Evolutionary conservation across 2,888 invertebrate genomes (phyloP).

Genomic region (Athalia cordata): DNA sequence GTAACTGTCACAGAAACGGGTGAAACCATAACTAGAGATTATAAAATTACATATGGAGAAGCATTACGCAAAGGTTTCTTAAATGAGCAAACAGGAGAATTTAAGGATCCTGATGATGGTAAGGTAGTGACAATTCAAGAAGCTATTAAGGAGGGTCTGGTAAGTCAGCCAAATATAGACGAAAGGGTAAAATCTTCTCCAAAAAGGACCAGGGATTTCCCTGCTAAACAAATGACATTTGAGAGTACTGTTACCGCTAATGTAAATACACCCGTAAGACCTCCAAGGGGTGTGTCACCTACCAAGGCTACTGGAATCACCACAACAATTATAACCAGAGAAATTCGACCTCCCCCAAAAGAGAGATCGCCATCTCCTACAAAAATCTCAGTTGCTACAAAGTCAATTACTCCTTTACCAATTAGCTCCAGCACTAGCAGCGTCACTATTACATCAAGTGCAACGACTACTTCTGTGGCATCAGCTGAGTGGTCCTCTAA

Average conservation of each 20-base stretch:
- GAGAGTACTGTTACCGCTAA: constrained; percentile 60
- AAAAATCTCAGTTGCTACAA: constrained; percentile 42
- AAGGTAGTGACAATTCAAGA: constrained; percentile 84
- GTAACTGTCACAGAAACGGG: constrained; percentile 85
- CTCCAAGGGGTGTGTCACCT: constrained; percentile 45
- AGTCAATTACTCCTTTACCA: constrained; percentile 46
- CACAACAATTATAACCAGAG: constrained; percentile 64
- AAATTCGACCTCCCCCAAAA: constrained; percentile 51
- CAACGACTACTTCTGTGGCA: constrained; percentile 16
- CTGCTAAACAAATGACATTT: constrained; percentile 59
- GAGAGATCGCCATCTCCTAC: constrained; percentile 46
- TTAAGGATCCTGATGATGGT: constrained; percentile 85
- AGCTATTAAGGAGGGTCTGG: constrained; percentile 84
- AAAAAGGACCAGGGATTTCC: constrained; percentile 57
- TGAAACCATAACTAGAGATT: constrained; percentile 73
- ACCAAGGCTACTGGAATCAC: constrained; percentile 63
- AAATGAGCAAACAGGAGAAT: constrained; percentile 85
- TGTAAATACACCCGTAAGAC: constrained; percentile 48
- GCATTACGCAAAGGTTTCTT: constrained; percentile 87
- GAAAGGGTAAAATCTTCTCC: constrained; percentile 56
- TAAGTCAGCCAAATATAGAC: constrained; percentile 72
- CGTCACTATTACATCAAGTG: constrained; percentile 34
- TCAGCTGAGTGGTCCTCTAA: constrained; percentile 16
- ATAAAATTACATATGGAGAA: constrained; percentile 84
- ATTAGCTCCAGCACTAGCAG: constrained; percentile 33